Evolutionary conservation across 1,140 invertebrate genomes (phyloP), one percentile per base, ranked within the genome.

Genomic region (Diploscapter pachys): DNA sequence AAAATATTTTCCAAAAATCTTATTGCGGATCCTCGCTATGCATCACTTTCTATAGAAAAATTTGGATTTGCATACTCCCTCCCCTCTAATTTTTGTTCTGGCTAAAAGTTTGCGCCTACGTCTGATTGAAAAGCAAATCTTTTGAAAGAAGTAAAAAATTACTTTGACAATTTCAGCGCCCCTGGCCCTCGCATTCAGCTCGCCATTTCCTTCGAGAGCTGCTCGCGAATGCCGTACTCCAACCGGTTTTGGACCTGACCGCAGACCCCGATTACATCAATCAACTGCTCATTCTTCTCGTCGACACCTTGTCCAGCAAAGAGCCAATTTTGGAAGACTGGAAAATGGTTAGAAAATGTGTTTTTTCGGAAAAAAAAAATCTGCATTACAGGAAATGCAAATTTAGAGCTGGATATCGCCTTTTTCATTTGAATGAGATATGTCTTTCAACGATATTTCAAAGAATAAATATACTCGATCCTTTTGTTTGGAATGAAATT

Each of bases 191-290:
- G 4, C 72, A 76, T 57, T 72, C 75, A 9, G 70, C 63, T 4
- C 74, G 78, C 13, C 74, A 70, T 9, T 79, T 79, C 50, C 50
- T 79, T 5, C 75, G 77, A 49, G 78, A 79, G 72, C 68, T 79
- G 56, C 48, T 79, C 6, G 66, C 71, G 5, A 71, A 78, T 65
- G 71, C 78, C 6, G 64, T 79, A 5, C 62, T 79, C n/a, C 71
- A 78, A 5, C 78, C 78, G 3, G 62, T 79, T 11, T 59, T 78
- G 6, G 78, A 79, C 69, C 9, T 79, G 61, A 51, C 73, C n/a
- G 78, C 78, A 5, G 78, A 79, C 48, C 78, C 78, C 3, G 78
- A 79, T 63, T 78, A 72, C n/a, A 79, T 79, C 64, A 79, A 79
- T 52, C 62, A 79, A 13, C 78, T 80, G 13, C 61, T 79, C 5